Evolutionary conservation across 2,888 invertebrate genomes (phyloP).

Genomic region (Polymixis lichenea): DNA sequence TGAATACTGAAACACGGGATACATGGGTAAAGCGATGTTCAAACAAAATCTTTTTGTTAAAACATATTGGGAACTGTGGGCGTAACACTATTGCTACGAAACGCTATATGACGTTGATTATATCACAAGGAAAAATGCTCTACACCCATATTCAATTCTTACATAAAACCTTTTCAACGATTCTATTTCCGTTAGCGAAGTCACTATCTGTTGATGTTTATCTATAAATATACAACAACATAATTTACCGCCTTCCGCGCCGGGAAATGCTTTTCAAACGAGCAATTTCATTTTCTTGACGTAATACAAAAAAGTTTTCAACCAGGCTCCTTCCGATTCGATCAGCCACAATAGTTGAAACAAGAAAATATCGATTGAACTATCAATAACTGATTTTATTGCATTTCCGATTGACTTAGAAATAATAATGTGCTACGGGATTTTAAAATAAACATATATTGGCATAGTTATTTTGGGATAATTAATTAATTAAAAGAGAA

Average conservation of each 20-base stretch:
- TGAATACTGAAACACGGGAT: constrained; percentile 47
- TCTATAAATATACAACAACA: constrained; percentile 37
- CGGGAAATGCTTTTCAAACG: constrained; percentile 48
- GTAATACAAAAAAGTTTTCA: constrained; percentile 14
- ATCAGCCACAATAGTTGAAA: constrained; percentile 1
- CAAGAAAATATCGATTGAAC: constrained; percentile 6
- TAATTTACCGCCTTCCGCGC: constrained; percentile 33
- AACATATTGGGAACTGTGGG: background rate
- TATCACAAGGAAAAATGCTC: constrained; percentile 23
- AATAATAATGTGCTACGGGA: constrained; percentile 5
- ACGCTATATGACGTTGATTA: constrained; percentile 11
- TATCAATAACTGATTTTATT: constrained; percentile 17
- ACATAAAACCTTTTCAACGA: constrained; percentile 41
- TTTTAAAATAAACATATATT: constrained; percentile 8
- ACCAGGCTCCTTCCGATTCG: background rate
- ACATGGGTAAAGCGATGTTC: background rate
- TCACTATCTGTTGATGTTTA: constrained; percentile 40
- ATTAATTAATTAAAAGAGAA: background rate
- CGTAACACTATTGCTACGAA: constrained; percentile 7
- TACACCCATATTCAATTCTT: constrained; percentile 27
- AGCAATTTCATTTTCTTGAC: constrained; percentile 29
- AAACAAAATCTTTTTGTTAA: background rate
- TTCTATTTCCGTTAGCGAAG: constrained; percentile 37
- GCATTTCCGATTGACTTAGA: constrained; percentile 28
- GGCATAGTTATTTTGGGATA: background rate